Evolutionary conservation across 2,113 vertebrate species (phyloP).

Genomic region (Motacilla alba): DNA sequence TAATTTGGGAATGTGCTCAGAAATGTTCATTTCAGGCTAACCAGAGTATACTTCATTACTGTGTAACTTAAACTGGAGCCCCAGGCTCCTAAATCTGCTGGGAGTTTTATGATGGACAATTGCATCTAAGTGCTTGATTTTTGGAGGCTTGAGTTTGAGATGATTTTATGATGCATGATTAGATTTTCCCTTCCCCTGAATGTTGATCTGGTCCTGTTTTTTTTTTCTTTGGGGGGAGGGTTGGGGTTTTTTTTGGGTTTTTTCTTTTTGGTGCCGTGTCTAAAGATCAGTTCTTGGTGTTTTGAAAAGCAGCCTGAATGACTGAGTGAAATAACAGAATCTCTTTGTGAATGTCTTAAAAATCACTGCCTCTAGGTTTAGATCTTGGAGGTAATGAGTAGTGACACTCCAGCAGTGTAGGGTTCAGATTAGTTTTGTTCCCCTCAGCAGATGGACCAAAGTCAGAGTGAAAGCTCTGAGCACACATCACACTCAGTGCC

Average conservation of each 20-base stretch:
- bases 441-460: neutral
- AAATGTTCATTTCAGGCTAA: neutral
- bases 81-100: neutral
- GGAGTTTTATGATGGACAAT: neutral
- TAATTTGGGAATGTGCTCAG: neutral
- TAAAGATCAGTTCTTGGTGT: neutral
- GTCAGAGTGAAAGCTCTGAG: neutral
- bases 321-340: neutral
- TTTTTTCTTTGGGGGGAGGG: no score
- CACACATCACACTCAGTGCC: neutral
- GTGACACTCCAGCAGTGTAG: neutral
- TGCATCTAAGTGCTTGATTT: neutral
- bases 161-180: neutral
- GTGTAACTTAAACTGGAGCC: neutral
- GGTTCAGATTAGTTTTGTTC: neutral
- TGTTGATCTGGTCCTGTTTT: neutral
- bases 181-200: neutral
- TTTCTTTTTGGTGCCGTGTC: fast-evolving
- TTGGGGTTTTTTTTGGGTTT: no score
- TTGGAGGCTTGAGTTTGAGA: neutral
- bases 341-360: neutral
- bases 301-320: neutral
- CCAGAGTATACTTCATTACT: neutral
- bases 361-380: neutral
- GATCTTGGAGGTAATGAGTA: neutral